A percentile compares a stretch with the other conserved stretches of the same genome.
Conservation (phyloP, 2,797 vertebrate genomes). For the Mastacembelus armatus region DNA sequence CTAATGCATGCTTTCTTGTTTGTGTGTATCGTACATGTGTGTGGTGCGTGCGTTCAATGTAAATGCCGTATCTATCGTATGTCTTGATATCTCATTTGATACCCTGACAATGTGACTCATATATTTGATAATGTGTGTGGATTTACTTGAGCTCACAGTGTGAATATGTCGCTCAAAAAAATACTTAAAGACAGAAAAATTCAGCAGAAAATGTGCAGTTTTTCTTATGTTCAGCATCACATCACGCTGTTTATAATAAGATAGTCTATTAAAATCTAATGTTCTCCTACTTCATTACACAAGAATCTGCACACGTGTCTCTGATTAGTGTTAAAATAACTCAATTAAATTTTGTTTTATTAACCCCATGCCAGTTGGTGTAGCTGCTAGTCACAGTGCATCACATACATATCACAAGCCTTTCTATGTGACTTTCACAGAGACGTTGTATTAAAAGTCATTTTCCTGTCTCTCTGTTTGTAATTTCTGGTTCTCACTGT, state of each 20-base stretch:
- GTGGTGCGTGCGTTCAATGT: constrained; percentile 63
- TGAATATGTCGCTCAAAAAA: constrained; percentile 38
- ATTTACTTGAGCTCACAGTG: constrained; percentile 50
- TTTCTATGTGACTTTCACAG: constrained; percentile 81
- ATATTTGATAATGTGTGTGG: constrained; percentile 57
- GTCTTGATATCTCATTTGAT: constrained; percentile 65
- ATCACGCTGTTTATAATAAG: constrained; percentile 21
- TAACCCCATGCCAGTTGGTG: constrained; percentile 21
- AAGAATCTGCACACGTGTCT: constrained; percentile 23
- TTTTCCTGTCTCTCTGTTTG: constrained; percentile 85
- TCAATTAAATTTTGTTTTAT: constrained; percentile 14
- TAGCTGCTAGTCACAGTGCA: constrained; percentile 47
- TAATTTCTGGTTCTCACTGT: constrained; percentile 83
- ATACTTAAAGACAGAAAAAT: neutral
- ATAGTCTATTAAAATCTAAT: neutral
- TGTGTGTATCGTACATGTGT: constrained; percentile 57
- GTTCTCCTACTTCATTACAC: neutral
- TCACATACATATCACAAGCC: constrained; percentile 58
- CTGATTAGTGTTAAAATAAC: constrained; percentile 9
- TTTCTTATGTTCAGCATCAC: constrained; percentile 1
- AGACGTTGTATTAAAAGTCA: constrained; percentile 84
- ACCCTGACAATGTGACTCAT: constrained; percentile 59
- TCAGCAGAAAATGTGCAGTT: constrained; percentile 11
- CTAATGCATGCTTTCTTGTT: constrained; percentile 66
- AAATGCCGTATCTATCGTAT: constrained; percentile 55